Percentiles rank a stretch among this genome's conserved stretches.
phyloP scores from a whole-genome alignment of 2,888 invertebrate species.

The Rhodophaea formosa region DNA sequence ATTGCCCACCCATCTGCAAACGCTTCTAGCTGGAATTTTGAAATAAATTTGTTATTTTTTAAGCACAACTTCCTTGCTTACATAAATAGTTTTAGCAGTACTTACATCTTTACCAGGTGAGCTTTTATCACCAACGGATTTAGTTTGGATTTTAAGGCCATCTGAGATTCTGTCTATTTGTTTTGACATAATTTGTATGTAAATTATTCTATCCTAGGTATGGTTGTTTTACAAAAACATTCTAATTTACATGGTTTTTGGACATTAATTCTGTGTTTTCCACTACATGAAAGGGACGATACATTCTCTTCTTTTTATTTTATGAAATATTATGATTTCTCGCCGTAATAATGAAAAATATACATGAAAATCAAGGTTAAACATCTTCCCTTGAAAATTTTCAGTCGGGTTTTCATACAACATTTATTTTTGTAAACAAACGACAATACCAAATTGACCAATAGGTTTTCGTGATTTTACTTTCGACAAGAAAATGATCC shows the following conservation, averaged over 20 bases:
- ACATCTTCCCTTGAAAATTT: neutral
- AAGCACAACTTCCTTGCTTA: neutral
- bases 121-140: neutral
- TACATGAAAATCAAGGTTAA: conserved; percentile 4
- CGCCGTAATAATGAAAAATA: neutral
- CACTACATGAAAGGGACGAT: neutral
- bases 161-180: conserved; percentile 9
- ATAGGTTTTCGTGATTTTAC: too few relatives aligned
- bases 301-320: neutral
- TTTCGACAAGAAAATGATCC: too few relatives aligned
- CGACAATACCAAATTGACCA: too few relatives aligned
- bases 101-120: conserved; percentile 8
- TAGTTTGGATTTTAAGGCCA: neutral
- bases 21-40: conserved; percentile 52
- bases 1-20: conserved; percentile 74
- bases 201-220: too few relatives aligned
- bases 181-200: conserved; percentile 13
- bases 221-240: neutral
- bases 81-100: neutral
- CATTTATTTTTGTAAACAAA: too few relatives aligned
- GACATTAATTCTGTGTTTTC: neutral
- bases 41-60: neutral
- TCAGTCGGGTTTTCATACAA: neutral
- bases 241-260: neutral
- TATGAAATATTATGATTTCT: neutral